Base-by-base conservation (phyloP, 1,140 invertebrate species). In the Micrasema longulum region DNA sequence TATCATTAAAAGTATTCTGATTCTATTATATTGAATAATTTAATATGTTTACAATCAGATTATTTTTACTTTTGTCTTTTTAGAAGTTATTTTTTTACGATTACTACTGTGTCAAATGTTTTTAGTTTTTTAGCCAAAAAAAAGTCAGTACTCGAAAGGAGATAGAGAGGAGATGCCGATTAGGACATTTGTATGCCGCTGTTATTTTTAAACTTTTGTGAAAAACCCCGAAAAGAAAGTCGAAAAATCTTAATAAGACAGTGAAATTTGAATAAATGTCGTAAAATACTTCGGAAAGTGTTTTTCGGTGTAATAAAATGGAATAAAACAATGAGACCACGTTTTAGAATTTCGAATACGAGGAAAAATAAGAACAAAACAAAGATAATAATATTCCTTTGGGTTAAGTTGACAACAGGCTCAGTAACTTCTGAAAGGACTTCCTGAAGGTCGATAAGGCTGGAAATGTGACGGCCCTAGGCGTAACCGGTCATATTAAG, bases 361-460 rank as follows among this genome's bases (percentile, higher is more conserved):
- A 52, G 5, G 48, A 52, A 20, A 52, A 52, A 52, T 52, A 20
- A 52, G 48, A 52, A 52, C 48, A 52, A 52, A 52, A 52, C 48
- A 52, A 57, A 35, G 53, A 18, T 35, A 36, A 7, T 57, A 57
- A 57, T 35, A 35, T 14, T 31, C 26, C 53, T 55, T 5, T 16
- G 53, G 53, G 31, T 57, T 36, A 35, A 57, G 53, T 26, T 57
- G 53, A 57, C 53, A 57, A 57, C 53, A 57, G 53, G 53, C 53
- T 35, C 53, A 57, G 53, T 57, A 57, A 57, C 53, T 57, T 35
- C 26, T 57, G 53, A 57, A 57, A 57, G 53, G 53, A 57, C 53
- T 57, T 57, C 53, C 50, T 36, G 53, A n/a, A 57, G 53, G 23
- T 18, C 26, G 53, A 57, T 57, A 57, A 57, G 53, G 26, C 31